Base-by-base conservation (phyloP, 2,888 invertebrate genomes). In the Ypsolopha scabrella region DNA sequence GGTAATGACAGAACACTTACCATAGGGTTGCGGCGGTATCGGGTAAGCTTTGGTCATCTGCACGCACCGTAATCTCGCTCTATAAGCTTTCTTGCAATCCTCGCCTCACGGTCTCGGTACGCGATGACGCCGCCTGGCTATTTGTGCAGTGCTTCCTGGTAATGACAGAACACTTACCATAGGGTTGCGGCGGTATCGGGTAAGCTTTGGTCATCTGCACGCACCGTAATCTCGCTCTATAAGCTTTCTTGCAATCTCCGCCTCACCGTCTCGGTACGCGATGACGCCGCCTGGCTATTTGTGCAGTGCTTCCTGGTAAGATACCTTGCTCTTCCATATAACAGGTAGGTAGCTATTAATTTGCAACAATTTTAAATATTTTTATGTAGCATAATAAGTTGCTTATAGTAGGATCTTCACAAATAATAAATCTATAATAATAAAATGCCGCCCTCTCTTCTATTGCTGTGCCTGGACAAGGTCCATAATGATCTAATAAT, bases 271-370 rank as follows among this genome's bases (percentile, higher is more conserved):
- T 59, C 54, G 80, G 65, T 62, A 87, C 79, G 57, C 87, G 53
- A 77, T 64, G 67, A 72, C 72, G 1, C 77, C 77, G 47, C 83
- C 87, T 62, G 90, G 90, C 65, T 90, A 90, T 36, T 90, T 78
- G 1, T 24, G 24, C 24, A 3, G 24, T 24, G 24, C 24, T 24
- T 4, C 24, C 24, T 24, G 24, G 24, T 24, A 24, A n/a, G n/a
- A n/a, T n/a, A n/a, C n/a, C n/a, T n/a, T n/a, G n/a, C n/a, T n/a
- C n/a, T n/a, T n/a, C n/a, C n/a, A n/a, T n/a, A n/a, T n/a, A n/a
- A n/a, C n/a, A n/a, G n/a, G n/a, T n/a, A n/a, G n/a, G n/a, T n/a
- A n/a, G n/a, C n/a, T n/a, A n/a, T n/a, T n/a, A n/a, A n/a, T n/a
- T n/a, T n/a, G n/a, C n/a, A n/a, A n/a, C n/a, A n/a, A n/a, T n/a